Base-by-base conservation (phyloP, 2,113 vertebrate genomes). In the Haplochromis vanheusdeni region DNA sequence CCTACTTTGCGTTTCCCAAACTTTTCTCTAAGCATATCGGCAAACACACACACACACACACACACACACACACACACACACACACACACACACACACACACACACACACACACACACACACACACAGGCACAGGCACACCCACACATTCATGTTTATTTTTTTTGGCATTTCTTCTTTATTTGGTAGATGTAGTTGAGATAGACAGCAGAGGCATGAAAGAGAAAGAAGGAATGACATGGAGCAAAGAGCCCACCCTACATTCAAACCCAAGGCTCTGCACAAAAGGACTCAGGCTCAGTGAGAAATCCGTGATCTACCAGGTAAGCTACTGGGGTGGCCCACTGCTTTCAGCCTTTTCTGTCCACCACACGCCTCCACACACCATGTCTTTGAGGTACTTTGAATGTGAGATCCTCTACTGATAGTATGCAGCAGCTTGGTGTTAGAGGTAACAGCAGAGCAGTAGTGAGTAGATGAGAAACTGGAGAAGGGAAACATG, bases 391-490 rank as follows among this genome's bases (percentile, higher is more conserved):
- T 92, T 86, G 82, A 81, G 19, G 12, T 83, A 82, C 85, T 91
- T 92, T 88, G 45, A 91, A 73, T 83, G 82, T 52, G 62, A 75
- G 86, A 77, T 56, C 56, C 87, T 87, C 77, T 23, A 40, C 82
- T 81, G 81, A 91, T n/a, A 62, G 55, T 82, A 23, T 70, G 56
- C 52, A 75, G 80, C 85, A 42, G 52, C 60, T 35, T 54, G 12
- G 79, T 87, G 80, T 92, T 65, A 93, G 47, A 93, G 89, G 87
- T 89, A 83, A 91, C 45, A 51, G 26, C 51, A 21, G 56, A 86
- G 65, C 60, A 83, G 60, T 19, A 56, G 40, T 65, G 70, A 84
- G 51, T 37, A 81, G 80, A 79, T 49, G 35, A 42, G 62, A 65
- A 70, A 84, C 51, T 81, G 47, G 33, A 79, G 80, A 33, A 2